phyloP scores from a whole-genome alignment of 64 coral and sea anemone species.

The Porites australiensis region DNA sequence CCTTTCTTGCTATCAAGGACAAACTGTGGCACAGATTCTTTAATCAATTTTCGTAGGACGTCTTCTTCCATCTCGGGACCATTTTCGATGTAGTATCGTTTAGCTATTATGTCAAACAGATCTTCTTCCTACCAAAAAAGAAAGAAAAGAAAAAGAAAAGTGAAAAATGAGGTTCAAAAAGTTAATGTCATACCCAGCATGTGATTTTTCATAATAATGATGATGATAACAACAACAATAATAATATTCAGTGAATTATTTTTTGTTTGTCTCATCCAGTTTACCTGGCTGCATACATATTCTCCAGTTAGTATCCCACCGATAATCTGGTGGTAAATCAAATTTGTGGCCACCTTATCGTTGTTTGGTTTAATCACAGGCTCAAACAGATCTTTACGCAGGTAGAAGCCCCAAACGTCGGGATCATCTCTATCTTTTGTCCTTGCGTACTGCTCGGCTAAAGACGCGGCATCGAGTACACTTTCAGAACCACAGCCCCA shows the following conservation, averaged over 20 bases:
- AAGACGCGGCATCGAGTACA: conserved; percentile 65
- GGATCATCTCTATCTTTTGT: background rate
- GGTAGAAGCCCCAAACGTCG: conserved; percentile 46
- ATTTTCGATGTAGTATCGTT: conserved; percentile 55
- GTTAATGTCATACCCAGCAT: too few species aligned
- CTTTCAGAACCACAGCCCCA: conserved; percentile 74
- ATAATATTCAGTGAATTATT: background rate
- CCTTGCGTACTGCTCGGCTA: conserved; percentile 75
- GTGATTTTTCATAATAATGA: too few species aligned
- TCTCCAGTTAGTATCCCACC: conserved; percentile 65
- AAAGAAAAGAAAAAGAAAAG: background rate
- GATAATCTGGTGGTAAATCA: conserved; percentile 78
- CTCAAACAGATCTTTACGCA: conserved; percentile 78
- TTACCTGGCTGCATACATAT: conserved; percentile 44
- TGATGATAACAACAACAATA: too few species aligned
- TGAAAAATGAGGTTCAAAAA: too few species aligned
- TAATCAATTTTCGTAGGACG: background rate
- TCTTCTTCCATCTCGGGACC: conserved; percentile 31
- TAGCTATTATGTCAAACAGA: conserved; percentile 47
- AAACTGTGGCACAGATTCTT: background rate
- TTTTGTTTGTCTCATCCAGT: background rate
- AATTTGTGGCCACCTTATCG: conserved; percentile 59
- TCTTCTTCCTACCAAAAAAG: conserved; percentile 23
- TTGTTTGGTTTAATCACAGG: conserved; percentile 25
- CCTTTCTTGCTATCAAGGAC: background rate